A percentile compares a stretch with the other conserved stretches of the same genome.
phyloP scores from a whole-genome alignment of 2,888 invertebrate genomes.

The Pseudococcus viburni region DNA sequence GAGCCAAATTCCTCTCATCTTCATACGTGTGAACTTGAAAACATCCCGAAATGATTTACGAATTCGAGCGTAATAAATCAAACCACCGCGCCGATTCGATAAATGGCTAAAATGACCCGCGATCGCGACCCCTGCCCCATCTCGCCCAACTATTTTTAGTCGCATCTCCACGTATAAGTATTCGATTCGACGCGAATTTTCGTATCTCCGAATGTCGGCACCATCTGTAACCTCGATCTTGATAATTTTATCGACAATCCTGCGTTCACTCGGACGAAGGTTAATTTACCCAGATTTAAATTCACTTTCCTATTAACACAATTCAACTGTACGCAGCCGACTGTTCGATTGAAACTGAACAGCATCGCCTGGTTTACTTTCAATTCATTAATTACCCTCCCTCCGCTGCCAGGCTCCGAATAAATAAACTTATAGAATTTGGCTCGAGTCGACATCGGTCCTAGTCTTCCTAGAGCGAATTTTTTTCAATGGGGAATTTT shows the following conservation, averaged over 20 bases:
- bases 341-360: conserved; percentile 11
- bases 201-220: background rate
- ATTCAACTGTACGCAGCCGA: background rate
- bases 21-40: background rate
- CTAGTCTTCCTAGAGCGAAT: background rate
- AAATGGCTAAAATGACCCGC: background rate
- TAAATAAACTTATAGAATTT: background rate
- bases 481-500: background rate
- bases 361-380: conserved; percentile 31
- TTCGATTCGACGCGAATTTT: background rate
- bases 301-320: background rate
- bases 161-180: too few relatives aligned
- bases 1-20: background rate
- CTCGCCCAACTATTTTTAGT: too few relatives aligned
- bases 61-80: conserved; percentile 5
- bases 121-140: too few relatives aligned
- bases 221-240: background rate
- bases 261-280: background rate
- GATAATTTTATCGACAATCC: background rate
- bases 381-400: background rate
- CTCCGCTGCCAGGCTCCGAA: background rate
- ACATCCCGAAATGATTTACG: background rate
- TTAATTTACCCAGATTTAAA: conserved; percentile 2
- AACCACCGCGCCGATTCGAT: background rate
- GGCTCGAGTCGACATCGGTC: background rate